Conservation (phyloP, 2,888 invertebrate species). For the Latrodectus hesperus region DNA sequence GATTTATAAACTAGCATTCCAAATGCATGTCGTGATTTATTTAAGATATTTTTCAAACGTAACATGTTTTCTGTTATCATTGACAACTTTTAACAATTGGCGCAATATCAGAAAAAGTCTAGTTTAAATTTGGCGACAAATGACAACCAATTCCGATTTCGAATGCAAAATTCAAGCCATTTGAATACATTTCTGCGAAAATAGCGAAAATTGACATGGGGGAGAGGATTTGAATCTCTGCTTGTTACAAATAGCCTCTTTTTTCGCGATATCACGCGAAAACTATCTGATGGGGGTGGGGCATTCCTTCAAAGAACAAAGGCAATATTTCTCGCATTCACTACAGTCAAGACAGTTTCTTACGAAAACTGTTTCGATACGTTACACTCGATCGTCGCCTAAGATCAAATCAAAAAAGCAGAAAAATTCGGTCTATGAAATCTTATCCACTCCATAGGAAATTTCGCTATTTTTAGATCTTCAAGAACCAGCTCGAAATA, state of each 20-base stretch:
- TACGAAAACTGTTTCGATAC: neutral
- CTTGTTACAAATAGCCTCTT: neutral
- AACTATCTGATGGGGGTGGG: neutral
- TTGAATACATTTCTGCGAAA: neutral
- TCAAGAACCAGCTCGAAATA: neutral
- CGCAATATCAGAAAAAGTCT: no score
- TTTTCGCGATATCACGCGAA: neutral
- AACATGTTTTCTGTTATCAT: no score
- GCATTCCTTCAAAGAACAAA: neutral
- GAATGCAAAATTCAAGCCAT: neutral
- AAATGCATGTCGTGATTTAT: no score
- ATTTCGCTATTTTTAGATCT: constrained; percentile 33
- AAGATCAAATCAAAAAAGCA: constrained; percentile 45
- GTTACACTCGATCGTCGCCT: constrained; percentile 23
- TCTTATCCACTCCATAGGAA: constrained; percentile 50
- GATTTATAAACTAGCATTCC: no score
- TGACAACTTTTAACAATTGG: no score
- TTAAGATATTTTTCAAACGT: no score
- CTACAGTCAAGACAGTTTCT: neutral
- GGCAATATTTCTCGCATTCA: neutral
- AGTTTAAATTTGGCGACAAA: neutral
- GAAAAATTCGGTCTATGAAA: constrained; percentile 51
- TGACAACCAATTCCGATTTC: neutral
- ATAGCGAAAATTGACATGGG: neutral
- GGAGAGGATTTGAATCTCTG: neutral